Base-by-base conservation (phyloP, 2,888 invertebrate species). In the Cartodere bifasciata region DNA sequence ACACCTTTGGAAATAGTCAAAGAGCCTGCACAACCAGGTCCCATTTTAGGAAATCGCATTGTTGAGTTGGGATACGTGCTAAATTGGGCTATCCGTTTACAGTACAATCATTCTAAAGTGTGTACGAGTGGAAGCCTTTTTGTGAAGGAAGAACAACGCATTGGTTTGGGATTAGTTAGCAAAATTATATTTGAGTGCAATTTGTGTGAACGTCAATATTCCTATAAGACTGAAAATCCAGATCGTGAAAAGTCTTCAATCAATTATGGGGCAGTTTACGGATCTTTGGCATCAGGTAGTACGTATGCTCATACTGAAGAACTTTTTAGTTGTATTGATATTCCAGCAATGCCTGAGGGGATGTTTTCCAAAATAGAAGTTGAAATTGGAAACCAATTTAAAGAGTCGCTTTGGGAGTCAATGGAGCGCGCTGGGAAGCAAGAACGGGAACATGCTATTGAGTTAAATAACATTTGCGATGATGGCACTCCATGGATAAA, bases 401-500 rank as follows among this genome's bases (percentile, higher is more conserved):
- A 35, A 29, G 16, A 16, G 3, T 23, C 28, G 9, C 23, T 36
- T 21, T 32, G 16, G 27, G 3, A 9, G 11, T 20, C 21, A 13
- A 36, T 40, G 27, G 15, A 36, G 29, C 16, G 24, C 10, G 39
- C 39, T 16, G 39, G 36, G 4, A 15, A 23, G 22, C 31, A 35
- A 29, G 39, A 40, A 32, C 14, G 13, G 16, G 28, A 14, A 13
- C 7, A 28, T 9, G 38, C 41, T 9, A 13, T 34, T n/a, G 24
- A 30, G 26, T 16, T 11, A 10, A 26, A 29, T n/a, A 25, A 41
- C 13, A 13, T 38, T 13, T 28, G 27, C 24, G 15, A 34, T 25
- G 36, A 37, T 28, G 36, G 36, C 3, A 29, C 22, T 5, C 34
- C 37, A 13, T 39, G 17, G 15, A 42, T 36, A 23, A 26, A 31